These are phyloP conservation scores for Drosophila rubida DNA, from an alignment of 2,888 invertebrate genomes.

Conservation along the genomic window DNA sequence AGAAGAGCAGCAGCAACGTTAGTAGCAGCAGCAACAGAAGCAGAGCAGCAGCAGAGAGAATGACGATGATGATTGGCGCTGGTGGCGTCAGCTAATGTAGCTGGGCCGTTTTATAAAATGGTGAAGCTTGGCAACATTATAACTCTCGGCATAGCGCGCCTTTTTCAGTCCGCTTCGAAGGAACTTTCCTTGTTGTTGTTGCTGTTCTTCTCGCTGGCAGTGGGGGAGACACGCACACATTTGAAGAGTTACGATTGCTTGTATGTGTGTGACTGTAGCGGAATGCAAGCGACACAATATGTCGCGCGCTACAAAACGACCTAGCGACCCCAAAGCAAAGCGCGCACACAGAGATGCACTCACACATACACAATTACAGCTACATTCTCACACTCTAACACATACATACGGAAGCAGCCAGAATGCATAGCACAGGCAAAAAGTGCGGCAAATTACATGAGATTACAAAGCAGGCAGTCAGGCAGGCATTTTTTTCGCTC, in stretches of 20 bases:
- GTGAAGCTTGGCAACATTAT: conserved; percentile 65
- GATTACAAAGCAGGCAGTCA: conserved; percentile 70
- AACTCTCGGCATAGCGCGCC: conserved; percentile 52
- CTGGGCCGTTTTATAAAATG: conserved; percentile 66
- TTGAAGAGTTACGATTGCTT: not conserved
- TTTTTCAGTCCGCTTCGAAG: conserved; percentile 55
- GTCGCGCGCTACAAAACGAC: conserved; percentile 64
- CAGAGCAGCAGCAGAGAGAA: conserved; percentile 55
- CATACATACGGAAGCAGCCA: conserved; percentile 53
- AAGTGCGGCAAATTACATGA: conserved; percentile 79
- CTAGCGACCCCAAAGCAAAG: conserved; percentile 65
- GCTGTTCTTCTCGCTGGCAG: conserved; percentile 6
- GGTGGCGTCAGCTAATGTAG: conserved; percentile 65
- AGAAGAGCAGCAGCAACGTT: conserved; percentile 10
- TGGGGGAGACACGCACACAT: conserved; percentile 24
- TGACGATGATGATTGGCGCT: conserved; percentile 68
- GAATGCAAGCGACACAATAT: conserved; percentile 65
- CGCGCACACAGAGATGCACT: conserved; percentile 37
- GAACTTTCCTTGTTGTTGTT: conserved; percentile 24
- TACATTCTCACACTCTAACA: not conserved
- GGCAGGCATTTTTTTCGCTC: conserved; percentile 48
- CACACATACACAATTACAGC: not conserved
- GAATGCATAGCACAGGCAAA: conserved; percentile 70
- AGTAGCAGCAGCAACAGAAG: conserved; percentile 39
- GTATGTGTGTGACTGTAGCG: conserved; percentile 25